These are phyloP conservation scores for Tinea pellionella DNA, from an alignment of 2,888 invertebrate genomes.

Conservation along the genomic window DNA sequence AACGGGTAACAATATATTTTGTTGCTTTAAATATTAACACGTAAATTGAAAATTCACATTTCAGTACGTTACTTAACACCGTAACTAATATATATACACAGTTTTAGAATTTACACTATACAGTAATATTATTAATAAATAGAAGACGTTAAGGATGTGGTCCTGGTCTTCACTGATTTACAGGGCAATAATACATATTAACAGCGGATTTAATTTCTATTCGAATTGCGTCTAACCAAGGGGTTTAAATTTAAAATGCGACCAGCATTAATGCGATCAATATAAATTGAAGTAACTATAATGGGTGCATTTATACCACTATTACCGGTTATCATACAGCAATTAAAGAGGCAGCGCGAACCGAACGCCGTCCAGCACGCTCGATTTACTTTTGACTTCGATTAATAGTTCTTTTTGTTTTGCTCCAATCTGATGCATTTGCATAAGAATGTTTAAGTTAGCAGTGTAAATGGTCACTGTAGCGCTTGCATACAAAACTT, in stretches of 20 bases:
- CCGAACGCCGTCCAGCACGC: conserved; percentile 36
- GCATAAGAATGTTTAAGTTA: conserved; percentile 48
- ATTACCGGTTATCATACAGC: conserved; percentile 53
- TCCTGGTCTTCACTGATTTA: too few relatives aligned
- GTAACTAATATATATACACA: background rate
- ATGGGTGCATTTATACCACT: conserved; percentile 51
- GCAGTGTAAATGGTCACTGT: conserved; percentile 24
- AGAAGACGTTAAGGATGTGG: too few relatives aligned
- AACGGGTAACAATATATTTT: background rate
- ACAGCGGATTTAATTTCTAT: conserved; percentile 30
- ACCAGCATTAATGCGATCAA: conserved; percentile 31
- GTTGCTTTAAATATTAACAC: background rate
- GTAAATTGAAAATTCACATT: background rate
- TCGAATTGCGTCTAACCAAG: conserved; percentile 25
- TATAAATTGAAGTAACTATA: conserved; percentile 42
- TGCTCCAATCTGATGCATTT: conserved; percentile 46
- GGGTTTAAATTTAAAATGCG: conserved; percentile 14
- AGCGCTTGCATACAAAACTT: conserved; percentile 10
- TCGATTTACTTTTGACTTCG: conserved; percentile 55
- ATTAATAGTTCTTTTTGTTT: conserved; percentile 56
- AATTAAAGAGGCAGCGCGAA: conserved; percentile 53
- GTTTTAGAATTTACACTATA: too few relatives aligned
- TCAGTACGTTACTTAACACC: background rate
- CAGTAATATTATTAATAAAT: too few relatives aligned
- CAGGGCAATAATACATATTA: background rate